Evolutionary conservation across 2,113 vertebrate species (phyloP).

Genomic region (Chionodraco myersi): DNA sequence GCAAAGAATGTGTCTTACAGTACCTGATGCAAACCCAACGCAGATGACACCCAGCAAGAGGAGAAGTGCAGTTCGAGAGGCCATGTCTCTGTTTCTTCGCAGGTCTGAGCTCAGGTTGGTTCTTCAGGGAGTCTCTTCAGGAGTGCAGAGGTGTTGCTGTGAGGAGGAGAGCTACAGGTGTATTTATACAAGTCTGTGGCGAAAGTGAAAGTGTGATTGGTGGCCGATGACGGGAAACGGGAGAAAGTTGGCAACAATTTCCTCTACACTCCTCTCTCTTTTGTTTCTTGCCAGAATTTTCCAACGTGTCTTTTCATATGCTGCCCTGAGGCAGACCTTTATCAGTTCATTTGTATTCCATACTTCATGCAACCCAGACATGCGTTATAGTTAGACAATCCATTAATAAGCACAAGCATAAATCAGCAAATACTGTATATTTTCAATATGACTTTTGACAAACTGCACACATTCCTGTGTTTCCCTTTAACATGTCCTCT

Average conservation of each 20-base stretch:
- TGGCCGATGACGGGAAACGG: conserved; percentile 45
- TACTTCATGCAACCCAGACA: not conserved
- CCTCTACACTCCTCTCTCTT: not conserved
- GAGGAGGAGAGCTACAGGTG: conserved; percentile 1
- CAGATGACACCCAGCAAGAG: conserved; percentile 64
- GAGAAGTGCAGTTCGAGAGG: conserved; percentile 48
- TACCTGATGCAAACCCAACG: conserved; percentile 41
- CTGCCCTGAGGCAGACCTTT: not conserved
- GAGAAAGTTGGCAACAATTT: not conserved
- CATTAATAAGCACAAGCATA: not conserved
- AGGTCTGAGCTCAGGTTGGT: conserved; percentile 12
- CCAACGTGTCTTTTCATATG: not conserved
- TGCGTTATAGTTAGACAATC: no score
- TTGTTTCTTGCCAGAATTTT: conserved; percentile 1
- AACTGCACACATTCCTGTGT: no score
- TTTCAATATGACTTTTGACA: not conserved
- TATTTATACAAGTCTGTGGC: conserved; percentile 52
- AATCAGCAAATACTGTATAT: not conserved
- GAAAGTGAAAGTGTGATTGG: conserved; percentile 61
- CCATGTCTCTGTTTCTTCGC: conserved; percentile 52
- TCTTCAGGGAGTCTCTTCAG: conserved; percentile 18
- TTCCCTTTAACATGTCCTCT: no score
- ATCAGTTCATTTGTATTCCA: no score
- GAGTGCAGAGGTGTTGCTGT: conserved; percentile 25
- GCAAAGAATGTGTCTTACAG: conserved; percentile 32